A percentile compares a stretch with the other conserved stretches of the same genome.
These are phyloP conservation scores for Phalacrocorax carbo DNA, from an alignment of 2,113 vertebrate genomes.

Conservation along the genomic window DNA sequence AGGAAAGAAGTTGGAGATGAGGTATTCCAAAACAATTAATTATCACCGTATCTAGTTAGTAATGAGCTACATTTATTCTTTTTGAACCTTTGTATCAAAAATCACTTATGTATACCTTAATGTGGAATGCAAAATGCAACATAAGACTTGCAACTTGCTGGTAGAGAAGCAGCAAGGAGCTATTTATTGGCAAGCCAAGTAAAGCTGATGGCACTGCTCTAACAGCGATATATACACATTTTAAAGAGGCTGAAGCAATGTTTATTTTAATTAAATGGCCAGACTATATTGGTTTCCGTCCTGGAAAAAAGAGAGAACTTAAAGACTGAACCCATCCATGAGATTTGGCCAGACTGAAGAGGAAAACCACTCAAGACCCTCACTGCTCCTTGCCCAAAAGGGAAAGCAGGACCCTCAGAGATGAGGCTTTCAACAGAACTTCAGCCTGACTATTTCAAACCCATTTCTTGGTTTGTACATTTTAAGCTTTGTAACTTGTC, in stretches of 20 bases:
- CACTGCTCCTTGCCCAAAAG: background rate
- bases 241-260: background rate
- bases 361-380: background rate
- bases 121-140: fast-evolving
- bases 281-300: background rate
- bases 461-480: background rate
- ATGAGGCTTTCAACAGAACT: background rate
- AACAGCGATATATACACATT: fast-evolving
- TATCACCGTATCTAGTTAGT: background rate
- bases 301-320: background rate
- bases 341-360: background rate
- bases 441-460: background rate
- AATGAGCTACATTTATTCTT: background rate
- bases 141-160: background rate
- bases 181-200: background rate
- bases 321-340: background rate
- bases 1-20: background rate
- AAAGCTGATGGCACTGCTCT: background rate
- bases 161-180: background rate
- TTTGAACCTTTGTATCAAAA: background rate
- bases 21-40: background rate
- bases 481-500: background rate
- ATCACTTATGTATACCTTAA: background rate
- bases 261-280: background rate
- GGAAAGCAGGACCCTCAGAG: background rate